These are phyloP conservation scores for Megathymus violae DNA, from an alignment of 1,140 invertebrate species.

Conservation along the genomic window DNA sequence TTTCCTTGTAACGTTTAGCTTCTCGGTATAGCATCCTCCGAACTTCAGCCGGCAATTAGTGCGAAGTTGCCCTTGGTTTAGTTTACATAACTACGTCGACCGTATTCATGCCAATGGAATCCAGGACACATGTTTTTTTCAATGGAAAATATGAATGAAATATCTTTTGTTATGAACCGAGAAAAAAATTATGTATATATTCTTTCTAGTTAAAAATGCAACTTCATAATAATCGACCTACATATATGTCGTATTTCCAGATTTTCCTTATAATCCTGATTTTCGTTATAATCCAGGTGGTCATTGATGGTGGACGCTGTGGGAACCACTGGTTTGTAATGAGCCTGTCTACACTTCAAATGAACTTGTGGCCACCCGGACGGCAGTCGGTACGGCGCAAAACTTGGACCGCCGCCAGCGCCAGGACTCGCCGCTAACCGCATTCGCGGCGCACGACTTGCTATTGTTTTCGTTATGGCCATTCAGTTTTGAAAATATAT, in stretches of 20 bases:
- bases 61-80: slow-evolving; percentile 21
- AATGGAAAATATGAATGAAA: too few relatives aligned
- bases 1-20: slow-evolving; percentile 26
- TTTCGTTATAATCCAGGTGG: too few relatives aligned
- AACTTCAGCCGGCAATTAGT: slow-evolving; percentile 33
- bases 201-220: too few relatives aligned
- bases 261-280: too few relatives aligned
- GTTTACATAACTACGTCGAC: slow-evolving; percentile 19
- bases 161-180: too few relatives aligned
- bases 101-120: not conserved
- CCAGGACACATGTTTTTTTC: slow-evolving; percentile 8
- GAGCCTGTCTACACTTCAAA: not conserved
- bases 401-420: slow-evolving; percentile 19
- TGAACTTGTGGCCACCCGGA: not conserved
- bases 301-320: too few relatives aligned
- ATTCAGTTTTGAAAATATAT: slow-evolving; percentile 2
- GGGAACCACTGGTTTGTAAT: too few relatives aligned
- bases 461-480: slow-evolving; percentile 12
- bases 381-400: slow-evolving; percentile 16
- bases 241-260: too few relatives aligned
- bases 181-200: too few relatives aligned
- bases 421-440: slow-evolving; percentile 11
- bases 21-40: slow-evolving; percentile 19
- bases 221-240: too few relatives aligned
- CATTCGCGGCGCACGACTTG: slow-evolving; percentile 5